Conservation (phyloP, 2,888 invertebrate species). For the Napeogenes sylphis region DNA sequence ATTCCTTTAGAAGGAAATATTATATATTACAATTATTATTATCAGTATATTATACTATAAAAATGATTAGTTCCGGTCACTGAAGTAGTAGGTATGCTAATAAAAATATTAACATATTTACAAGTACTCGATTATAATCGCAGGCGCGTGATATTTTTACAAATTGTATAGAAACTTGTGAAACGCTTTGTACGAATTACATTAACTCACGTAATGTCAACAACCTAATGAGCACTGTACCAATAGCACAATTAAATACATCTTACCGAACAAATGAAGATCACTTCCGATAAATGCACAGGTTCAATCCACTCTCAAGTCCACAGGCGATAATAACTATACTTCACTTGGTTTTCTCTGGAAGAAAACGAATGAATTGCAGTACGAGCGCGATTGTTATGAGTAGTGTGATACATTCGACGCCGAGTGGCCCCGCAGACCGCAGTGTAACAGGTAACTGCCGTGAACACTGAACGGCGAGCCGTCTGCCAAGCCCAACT, state of each 20-base stretch:
- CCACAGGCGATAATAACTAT: constrained; percentile 36
- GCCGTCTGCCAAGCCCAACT: constrained; percentile 15
- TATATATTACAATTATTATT: no score
- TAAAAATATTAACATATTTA: no score
- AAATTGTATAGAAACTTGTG: not conserved
- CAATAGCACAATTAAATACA: constrained; percentile 2
- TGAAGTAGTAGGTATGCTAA: no score
- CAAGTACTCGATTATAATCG: not conserved
- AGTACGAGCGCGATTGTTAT: constrained; percentile 32
- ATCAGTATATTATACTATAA: no score
- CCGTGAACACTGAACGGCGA: constrained; percentile 10
- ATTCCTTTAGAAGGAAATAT: no score
- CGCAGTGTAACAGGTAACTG: no score
- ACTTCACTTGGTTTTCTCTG: constrained; percentile 70
- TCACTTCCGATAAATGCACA: constrained; percentile 34
- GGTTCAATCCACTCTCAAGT: constrained; percentile 54
- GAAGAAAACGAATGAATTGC: constrained; percentile 65
- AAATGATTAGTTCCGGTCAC: no score
- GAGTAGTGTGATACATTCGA: constrained; percentile 24
- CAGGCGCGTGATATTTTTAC: not conserved
- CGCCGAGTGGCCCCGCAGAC: constrained; percentile 34
- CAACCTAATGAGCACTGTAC: constrained; percentile 33
- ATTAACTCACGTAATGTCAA: constrained; percentile 44
- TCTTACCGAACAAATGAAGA: constrained; percentile 45
- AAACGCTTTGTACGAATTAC: constrained; percentile 19